Evolutionary conservation across 1,140 invertebrate genomes (phyloP), one percentile per base, ranked within the genome.

Genomic region (Lanistes nyassanus): DNA sequence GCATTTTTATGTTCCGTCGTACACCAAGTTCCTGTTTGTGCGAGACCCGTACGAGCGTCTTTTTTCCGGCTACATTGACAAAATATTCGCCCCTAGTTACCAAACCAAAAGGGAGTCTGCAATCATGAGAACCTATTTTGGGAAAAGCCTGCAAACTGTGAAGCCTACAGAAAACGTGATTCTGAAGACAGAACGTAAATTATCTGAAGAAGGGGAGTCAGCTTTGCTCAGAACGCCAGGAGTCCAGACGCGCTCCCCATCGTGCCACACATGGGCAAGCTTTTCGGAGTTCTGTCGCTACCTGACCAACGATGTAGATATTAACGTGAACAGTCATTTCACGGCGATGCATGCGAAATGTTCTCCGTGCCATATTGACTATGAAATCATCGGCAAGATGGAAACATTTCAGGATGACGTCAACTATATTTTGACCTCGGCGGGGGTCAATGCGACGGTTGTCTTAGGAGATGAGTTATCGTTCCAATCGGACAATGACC

Each of bases 21-120:
- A 36, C 36, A 72, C 19, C 0, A 42, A 9, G 55, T 72, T 72
- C n/a, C 3, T 72, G 23, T 72, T 72, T 36, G 70, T 72, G 3
- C 56, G 70, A 39, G 70, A 72, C 16, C 70, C 70, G 3, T 72
- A 72, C 56, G 70, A 72, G 37, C 31, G 70, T 6, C 16, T 72
- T 1, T 72, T 72, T 42, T 72, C 70, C 13, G 70, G 70, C 6
- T 72, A 37, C 37, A 42, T 72, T 21, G 70, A 72, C 47, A 72
- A 72, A 31, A n/a, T 72, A 11, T 62, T 72, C 55, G 13, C 56
- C 34, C 70, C 56, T 42, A 72, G 55, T 58, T 72, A 60, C 56
- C 34, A 72, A n/a, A 72, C 70, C 0, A 1, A 34, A 65, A 19
- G 64, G 23, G 2, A 19, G 26, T 26, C 36, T 6, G 9, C 16